phyloP scores from a whole-genome alignment of 2,888 invertebrate genomes.

The Pseudococcus viburni region DNA sequence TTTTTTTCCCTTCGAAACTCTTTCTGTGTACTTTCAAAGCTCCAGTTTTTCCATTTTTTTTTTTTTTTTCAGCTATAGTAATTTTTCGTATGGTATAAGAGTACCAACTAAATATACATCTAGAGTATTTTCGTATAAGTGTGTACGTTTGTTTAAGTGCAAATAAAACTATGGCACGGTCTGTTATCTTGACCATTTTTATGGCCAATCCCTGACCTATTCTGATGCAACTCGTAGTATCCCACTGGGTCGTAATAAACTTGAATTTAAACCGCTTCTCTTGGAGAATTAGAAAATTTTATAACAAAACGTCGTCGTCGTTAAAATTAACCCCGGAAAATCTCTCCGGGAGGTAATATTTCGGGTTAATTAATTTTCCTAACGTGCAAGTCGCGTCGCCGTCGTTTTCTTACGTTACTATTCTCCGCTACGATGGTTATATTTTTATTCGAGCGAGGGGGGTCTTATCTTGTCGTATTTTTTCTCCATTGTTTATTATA shows the following conservation, averaged over 20 bases:
- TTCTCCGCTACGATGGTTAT: neutral
- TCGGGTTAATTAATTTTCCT: constrained; percentile 22
- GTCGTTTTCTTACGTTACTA: neutral
- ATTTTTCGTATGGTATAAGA: no score
- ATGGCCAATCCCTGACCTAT: constrained; percentile 39
- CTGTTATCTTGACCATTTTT: constrained; percentile 41
- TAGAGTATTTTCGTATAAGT: neutral
- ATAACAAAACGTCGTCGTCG: constrained; percentile 23
- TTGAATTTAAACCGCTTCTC: constrained; percentile 20
- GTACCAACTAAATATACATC: no score
- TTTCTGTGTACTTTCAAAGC: no score
- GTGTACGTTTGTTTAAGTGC: constrained; percentile 8
- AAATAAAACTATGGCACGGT: constrained; percentile 7
- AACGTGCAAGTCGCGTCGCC: neutral
- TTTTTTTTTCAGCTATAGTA: no score
- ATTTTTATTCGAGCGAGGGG: neutral
- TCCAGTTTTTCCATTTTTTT: no score
- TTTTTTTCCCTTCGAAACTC: no score
- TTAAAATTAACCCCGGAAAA: constrained; percentile 8
- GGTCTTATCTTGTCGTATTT: neutral
- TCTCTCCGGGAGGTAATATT: constrained; percentile 27
- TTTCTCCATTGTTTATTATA: neutral
- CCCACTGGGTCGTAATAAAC: constrained; percentile 29
- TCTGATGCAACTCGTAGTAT: constrained; percentile 34
- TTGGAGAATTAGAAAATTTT: constrained; percentile 39